Base-by-base conservation (phyloP, 2,888 invertebrate species). In the Oxytorus armatus region DNA sequence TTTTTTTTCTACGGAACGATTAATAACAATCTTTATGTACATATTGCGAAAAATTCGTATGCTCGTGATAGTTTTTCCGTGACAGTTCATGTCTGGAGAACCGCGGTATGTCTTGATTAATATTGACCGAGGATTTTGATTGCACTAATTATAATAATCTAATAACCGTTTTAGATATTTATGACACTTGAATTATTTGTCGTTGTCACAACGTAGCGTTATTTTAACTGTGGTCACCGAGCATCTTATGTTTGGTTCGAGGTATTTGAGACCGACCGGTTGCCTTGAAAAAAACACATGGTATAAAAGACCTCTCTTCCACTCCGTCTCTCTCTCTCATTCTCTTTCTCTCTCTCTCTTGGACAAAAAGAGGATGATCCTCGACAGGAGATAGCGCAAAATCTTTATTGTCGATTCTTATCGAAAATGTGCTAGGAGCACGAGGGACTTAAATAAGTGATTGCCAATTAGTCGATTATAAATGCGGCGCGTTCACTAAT, bases 381-480 rank as follows among this genome's bases (percentile, higher is more conserved):
- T 72, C 75, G 44, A 66, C 44, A 23, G 18, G 44, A 75, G 69
- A 79, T 75, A 75, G 65, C 18, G 42, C 23, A 66, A 76, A 79
- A 72, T 76, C 75, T 79, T 79, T 79, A 79, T 77, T 79, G 83
- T 81, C 72, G 83, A 81, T 82, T 72, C 63, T 82, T 82, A 82
- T 82, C 83, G 79, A 29, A 76, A 70, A 79, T 75, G 79, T 53
- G 59, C 55, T 76, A 70, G 73, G 59, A 73, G 63, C 74, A 66
- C 61, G 75, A 42, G 75, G 59, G 69, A 61, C 69, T 82, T 80
- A 79, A 83, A 83, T 82, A 83, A 83, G 82, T 82, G 83, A 83
- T 83, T 79, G 83, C 83, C 81, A 83, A 83, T 83, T 83, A 83
- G 83, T 81, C 81, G 83, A 83, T 83, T 82, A 83, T 83, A 83